Conservation (phyloP, 2,797 vertebrate genomes). For the Enteromius viviparus region DNA sequence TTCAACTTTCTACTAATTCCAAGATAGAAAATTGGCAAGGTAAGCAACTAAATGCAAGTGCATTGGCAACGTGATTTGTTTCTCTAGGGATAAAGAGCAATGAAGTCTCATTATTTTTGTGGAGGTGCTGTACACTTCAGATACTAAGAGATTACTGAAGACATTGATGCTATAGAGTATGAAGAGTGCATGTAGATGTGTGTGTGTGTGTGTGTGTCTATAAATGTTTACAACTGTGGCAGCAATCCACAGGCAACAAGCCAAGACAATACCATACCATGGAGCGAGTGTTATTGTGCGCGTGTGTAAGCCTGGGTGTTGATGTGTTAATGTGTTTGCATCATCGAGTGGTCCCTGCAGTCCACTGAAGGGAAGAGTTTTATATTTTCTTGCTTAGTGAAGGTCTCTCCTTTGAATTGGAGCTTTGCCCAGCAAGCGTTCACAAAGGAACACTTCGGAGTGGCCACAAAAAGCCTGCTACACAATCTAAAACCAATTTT, state of each 20-base stretch:
- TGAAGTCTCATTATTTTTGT: conserved; percentile 28
- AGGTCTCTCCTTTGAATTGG: conserved; percentile 71
- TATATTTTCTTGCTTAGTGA: conserved; percentile 73
- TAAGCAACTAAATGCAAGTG: neutral
- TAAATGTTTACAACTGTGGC: conserved; percentile 40
- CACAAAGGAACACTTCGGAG: conserved; percentile 76
- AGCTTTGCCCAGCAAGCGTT: conserved; percentile 73
- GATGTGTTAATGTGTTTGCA: conserved; percentile 59
- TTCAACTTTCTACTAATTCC: neutral
- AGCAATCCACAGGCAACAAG: conserved; percentile 37
- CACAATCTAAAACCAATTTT: conserved; percentile 83
- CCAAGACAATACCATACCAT: conserved; percentile 39
- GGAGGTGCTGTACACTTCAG: conserved; percentile 27
- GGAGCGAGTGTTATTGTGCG: conserved; percentile 37
- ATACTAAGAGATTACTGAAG: conserved; percentile 11
- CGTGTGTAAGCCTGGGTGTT: conserved; percentile 55
- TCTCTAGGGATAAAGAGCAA: conserved; percentile 8
- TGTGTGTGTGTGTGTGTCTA: neutral
- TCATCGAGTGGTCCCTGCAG: conserved; percentile 74
- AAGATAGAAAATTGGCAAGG: neutral
- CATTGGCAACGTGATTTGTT: neutral
- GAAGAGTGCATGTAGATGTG: neutral
- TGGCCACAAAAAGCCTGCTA: conserved; percentile 74
- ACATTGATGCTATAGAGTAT: neutral
- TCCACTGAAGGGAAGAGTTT: conserved; percentile 77